Evolutionary conservation across 2,797 vertebrate genomes (phyloP), one percentile per base, ranked within the genome.

Genomic region (Diglossa cyanea): DNA sequence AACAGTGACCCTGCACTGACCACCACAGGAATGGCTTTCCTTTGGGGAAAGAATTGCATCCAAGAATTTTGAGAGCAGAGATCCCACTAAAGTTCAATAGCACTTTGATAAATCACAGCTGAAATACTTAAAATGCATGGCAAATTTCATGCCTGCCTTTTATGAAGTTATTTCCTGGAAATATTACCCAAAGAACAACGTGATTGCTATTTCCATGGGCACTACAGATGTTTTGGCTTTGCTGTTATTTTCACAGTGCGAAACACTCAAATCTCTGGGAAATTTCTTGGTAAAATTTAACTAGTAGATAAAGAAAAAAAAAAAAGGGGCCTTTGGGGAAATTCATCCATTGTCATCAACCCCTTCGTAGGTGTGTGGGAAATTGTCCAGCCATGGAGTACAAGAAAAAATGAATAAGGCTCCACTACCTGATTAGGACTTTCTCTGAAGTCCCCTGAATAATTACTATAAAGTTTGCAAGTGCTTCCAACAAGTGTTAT

Each of bases 131-230:
- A 90, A 47, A 73, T 47, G 25, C 50, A 66, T 14, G 20, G 20
- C 31, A 81, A 79, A 55, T 76, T 42, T 86, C 37, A 63, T 16
- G 30, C 21, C 8, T 80, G 61, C 11, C 39, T 94, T 86, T 79
- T 68, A 90, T 48, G 24, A 94, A 71, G 33, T 7, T 88, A 30
- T 78, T 86, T 92, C 79, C 70, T 24, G 37, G 50, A 80, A 95
- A 58, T 70, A 79, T 35, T 53, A 80, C n/a, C 18, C 54, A 53
- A 33, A 30, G n/a, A 66, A 54, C 84, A 83, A 19, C 13, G 65
- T 11, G 13, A 63, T 44, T 92, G 80, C 47, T 74, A 47, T 84
- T 90, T 77, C 66, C 47, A 37, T 31, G 24, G 72, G 58, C 20
- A 40, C 4, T 82, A 37, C 21, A 81, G 26, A 70, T n/a, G 47